These are phyloP conservation scores for Ia io DNA, from an alignment of 2,113 vertebrate genomes.

Conservation along the genomic window DNA sequence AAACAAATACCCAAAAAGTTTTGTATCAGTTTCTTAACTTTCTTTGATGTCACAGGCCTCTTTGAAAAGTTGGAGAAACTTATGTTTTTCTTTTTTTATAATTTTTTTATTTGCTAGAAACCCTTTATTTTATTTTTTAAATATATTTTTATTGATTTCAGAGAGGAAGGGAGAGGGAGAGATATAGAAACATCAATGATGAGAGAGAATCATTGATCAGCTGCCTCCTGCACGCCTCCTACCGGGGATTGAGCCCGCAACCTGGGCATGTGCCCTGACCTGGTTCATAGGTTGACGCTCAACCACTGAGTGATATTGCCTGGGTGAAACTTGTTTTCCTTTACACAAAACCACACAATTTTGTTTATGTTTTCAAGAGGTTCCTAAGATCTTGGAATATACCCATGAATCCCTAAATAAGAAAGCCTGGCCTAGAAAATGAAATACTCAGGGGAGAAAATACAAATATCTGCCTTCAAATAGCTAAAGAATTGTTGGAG, in stretches of 20 bases:
- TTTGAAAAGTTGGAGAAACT: background rate
- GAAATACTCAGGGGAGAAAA: background rate
- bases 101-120: no score
- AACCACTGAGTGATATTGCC: no score
- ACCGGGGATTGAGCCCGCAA: no score
- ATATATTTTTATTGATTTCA: no score
- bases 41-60: background rate
- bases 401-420: background rate
- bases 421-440: background rate
- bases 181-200: no score
- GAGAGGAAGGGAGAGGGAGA: no score
- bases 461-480: background rate
- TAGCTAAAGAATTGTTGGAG: background rate
- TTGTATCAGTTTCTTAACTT: background rate
- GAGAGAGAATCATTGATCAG: no score
- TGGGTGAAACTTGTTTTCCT: background rate
- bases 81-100: background rate
- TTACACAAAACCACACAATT: background rate
- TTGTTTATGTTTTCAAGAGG: background rate
- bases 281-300: no score
- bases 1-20: background rate
- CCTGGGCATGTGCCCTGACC: no score
- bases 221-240: no score
- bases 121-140: no score
- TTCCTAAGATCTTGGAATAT: background rate